A percentile compares a stretch with the other conserved stretches of the same genome.
These are phyloP conservation scores for Ctenosaura bakeri DNA, from an alignment of 2,797 vertebrate genomes.

Conservation along the genomic window DNA sequence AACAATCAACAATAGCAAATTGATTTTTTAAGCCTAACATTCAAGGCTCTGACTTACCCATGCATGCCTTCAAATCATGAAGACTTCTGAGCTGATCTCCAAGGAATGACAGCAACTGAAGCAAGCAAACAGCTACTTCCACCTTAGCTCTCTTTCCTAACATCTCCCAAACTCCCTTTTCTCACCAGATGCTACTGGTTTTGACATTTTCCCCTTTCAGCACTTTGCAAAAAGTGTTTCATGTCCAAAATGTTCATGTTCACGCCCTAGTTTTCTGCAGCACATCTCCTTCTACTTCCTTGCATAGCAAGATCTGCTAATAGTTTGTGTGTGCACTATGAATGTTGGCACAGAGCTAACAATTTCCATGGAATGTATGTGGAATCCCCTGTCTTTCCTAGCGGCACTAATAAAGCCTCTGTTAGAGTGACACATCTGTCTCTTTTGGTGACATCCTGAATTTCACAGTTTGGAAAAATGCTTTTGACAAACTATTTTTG, in stretches of 20 bases:
- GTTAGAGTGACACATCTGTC: conserved; percentile 23
- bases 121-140: neutral
- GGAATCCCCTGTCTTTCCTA: conserved; percentile 50
- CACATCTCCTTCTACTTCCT: neutral
- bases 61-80: neutral
- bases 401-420: conserved; percentile 43
- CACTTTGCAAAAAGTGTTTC: neutral
- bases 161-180: neutral
- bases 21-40: neutral
- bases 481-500: conserved; percentile 51
- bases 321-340: conserved; percentile 20
- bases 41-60: neutral
- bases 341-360: conserved; percentile 32
- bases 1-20: neutral
- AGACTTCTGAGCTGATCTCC: neutral
- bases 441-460: conserved; percentile 38
- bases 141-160: neutral
- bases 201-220: neutral
- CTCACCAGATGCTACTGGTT: neutral
- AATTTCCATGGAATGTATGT: accelerated
- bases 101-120: conserved; percentile 17
- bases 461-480: conserved; percentile 50
- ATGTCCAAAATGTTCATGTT: neutral
- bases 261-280: conserved; percentile 10
- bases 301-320: conserved; percentile 24